Base-by-base conservation (phyloP, 2,888 invertebrate genomes). In the Ophion costatus region DNA sequence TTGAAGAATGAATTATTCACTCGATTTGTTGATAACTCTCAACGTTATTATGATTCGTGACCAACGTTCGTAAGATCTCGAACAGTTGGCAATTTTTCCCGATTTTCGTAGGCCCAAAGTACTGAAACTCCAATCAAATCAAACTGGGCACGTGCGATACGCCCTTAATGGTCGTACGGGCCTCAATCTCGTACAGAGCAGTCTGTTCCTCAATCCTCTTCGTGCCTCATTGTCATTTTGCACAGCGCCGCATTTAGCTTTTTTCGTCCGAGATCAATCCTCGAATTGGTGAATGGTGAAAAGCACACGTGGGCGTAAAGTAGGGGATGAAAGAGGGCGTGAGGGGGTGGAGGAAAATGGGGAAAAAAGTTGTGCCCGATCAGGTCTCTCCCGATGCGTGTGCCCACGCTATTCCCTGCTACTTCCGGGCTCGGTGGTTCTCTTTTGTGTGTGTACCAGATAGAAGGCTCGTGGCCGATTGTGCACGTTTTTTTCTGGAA, bases 151-250 rank as follows among this genome's bases (percentile, higher is more conserved):
- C 51, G 51, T 17, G 51, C 17, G 51, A 51, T 51, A 24, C 42
- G 38, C 17, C 45, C 57, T 57, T 42, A 63, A 59, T 33, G 51
- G 63, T 42, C 57, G 45, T 64, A 38, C 38, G 38, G 14, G 6
- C 61, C 67, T 73, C 45, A 77, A 51, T 78, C 77, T 59, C 33
- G 45, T 71, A 67, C 70, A 51, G 14, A 59, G 63, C 79, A 57
- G 57, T 66, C 38, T n/a, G 20, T 67, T 66, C 45, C 42, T 73
- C 14, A 24, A 61, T 17, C 2, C 17, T 74, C 42, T 42, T 5
- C 24, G 61, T 74, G 74, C 63, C 45, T 61, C 51, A 51, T 51
- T 17, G 17, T 29, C 42, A 74, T 51, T 75, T 69, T 17, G 67
- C 64, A 71, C 14, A 51, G 51, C 17, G 73, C 63, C 67, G 51